Evolutionary conservation across 1,140 invertebrate genomes (phyloP), one percentile per base, ranked within the genome.

Genomic region (Saxidomus purpurata): DNA sequence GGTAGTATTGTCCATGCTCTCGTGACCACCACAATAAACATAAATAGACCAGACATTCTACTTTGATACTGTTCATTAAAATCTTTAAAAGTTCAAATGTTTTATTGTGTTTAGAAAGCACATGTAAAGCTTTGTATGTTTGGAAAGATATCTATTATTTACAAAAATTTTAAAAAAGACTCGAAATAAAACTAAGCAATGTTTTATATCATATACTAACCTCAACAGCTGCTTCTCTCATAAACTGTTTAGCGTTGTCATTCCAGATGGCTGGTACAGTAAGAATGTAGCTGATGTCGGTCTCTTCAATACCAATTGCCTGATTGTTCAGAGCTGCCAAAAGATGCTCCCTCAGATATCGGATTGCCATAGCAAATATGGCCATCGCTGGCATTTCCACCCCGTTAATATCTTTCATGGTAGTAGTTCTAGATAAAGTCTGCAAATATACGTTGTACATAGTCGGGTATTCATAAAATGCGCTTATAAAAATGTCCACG

Each of bases 241-340:
- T 91, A 43, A 91, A 91, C 28, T 89, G 86, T 36, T 91, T 91
- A 19, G 90, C 90, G 36, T 86, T 86, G 6, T 91, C 90, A 38
- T 85, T 71, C 90, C 90, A 91, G 19, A 91, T 91, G 1, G 90
- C 90, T 8, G 90, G 90, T 0, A 91, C 82, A 11, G 90, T 89
- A 9, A 91, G 36, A 25, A 91, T 87, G 82, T 87, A 91, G 2
- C 82, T 81, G 17, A 91, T 71, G 55, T 88, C 81, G 25, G 47
- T 49, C 1, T 74, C 83, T n/a, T 89, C 61, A 28, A 89, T 22
- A 40, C 15, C 52, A 13, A n/a, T 38, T 25, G 28, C 67, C 4
- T 19, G 67, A 81, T 28, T 87, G 69, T n/a, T 69, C 22, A 17
- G 43, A 40, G n/a, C 80, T 17, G 71, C 28, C n/a, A 84, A 8